Base-by-base conservation (phyloP, 92 coral and sea anemone species). In the Zoanthus sociatus region DNA sequence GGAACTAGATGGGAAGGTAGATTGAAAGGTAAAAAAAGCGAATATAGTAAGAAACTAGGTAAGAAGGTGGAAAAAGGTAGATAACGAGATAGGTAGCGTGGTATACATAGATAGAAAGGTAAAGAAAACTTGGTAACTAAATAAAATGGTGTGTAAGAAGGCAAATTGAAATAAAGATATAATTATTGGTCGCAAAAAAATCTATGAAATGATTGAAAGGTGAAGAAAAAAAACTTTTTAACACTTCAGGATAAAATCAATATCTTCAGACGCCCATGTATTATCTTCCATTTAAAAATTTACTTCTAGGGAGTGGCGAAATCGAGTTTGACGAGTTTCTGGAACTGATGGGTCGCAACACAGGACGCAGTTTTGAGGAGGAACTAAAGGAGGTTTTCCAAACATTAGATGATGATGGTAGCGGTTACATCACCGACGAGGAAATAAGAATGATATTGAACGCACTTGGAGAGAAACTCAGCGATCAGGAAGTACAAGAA, bases 401-500 rank as follows among this genome's bases (percentile, higher is more conserved):
- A 51, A 81, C 85, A 17, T 56, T 81, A 17, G 85, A 81, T 7
- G 85, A 81, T 7, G 85, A 81, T 47, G 85, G 85, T 14, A 81
- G 85, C 42, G 85, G 85, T 9, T 81, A 64, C 61, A 81, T 81
- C 46, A 81, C 85, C 61, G 85, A 81, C 47, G 85, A 81, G 47
- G 85, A 81, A 54, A 81, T 81, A 37, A 18, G 85, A 12, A 81
- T 81, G 85, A 81, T 81, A 60, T 30, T 81, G 30, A 81, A 81
- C 42, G 85, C 85, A 30, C 75, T 81, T n/a, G 85, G 85, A 7
- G 85, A 81, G 75, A 81, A 81, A 50, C 45, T 81, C 1, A 81
- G 85, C 75, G 85, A 81, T 50, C 85, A 81, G 85, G 85, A 81
- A 31, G 85, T 81, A 18, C 85, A 81, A 20, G 85, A 81, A 26